Evolutionary conservation across 2,797 vertebrate species (phyloP).

Genomic region (Hoplostethus mediterraneus): DNA sequence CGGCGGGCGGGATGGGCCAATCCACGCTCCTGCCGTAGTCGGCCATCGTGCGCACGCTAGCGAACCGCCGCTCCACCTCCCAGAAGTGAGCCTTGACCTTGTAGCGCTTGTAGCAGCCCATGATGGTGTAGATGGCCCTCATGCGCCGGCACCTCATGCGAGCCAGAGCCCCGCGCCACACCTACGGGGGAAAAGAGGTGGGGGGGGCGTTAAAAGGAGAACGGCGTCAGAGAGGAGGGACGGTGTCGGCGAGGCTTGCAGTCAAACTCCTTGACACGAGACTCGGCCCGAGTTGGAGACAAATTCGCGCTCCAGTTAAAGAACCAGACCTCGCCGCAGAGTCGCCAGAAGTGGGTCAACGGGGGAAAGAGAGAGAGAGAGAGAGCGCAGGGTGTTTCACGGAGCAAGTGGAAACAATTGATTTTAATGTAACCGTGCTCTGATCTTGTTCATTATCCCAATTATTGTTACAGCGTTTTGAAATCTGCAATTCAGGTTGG

Average conservation of each 20-base stretch:
- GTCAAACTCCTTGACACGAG: too few species aligned
- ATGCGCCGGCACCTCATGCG: slow-evolving; percentile 85
- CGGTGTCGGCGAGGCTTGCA: background rate
- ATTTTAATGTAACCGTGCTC: slow-evolving; percentile 63
- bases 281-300: slow-evolving; percentile 28
- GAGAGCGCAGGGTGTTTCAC: slow-evolving; percentile 24
- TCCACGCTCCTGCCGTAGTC: slow-evolving; percentile 88
- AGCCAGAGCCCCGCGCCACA: slow-evolving; percentile 92
- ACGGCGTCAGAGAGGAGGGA: background rate
- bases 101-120: slow-evolving; percentile 90
- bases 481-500: slow-evolving; percentile 45
- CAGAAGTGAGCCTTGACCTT: slow-evolving; percentile 91
- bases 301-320: slow-evolving; percentile 56
- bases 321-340: slow-evolving; percentile 48
- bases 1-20: slow-evolving; percentile 88
- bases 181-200: slow-evolving; percentile 65
- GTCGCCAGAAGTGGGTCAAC: slow-evolving; percentile 74
- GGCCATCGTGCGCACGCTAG: slow-evolving; percentile 82
- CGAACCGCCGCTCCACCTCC: slow-evolving; percentile 88
- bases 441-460: slow-evolving; percentile 70
- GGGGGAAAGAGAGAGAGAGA: slow-evolving; percentile 29
- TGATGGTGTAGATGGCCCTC: slow-evolving; percentile 89
- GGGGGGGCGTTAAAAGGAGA: background rate
- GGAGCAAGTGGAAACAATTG: slow-evolving; percentile 52
- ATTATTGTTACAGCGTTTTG: slow-evolving; percentile 67